phyloP scores from a whole-genome alignment of 2,113 vertebrate genomes.

The Menura novaehollandiae region DNA sequence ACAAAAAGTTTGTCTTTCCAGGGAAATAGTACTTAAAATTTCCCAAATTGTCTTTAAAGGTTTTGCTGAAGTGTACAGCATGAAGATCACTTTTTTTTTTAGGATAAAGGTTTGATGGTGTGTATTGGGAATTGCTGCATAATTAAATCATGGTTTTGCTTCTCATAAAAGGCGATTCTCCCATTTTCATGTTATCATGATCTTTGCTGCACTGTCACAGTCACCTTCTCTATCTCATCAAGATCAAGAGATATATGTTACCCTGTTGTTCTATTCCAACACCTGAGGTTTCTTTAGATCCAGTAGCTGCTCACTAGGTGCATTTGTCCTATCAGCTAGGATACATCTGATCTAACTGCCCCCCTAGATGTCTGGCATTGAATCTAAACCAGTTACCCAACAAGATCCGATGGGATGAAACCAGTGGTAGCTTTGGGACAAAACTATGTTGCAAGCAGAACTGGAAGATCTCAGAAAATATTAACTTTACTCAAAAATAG shows the following conservation, averaged over 20 bases:
- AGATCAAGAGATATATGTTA: neutral
- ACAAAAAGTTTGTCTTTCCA: neutral
- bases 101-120: neutral
- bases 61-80: neutral
- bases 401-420: neutral
- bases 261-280: neutral
- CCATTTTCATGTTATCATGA: neutral
- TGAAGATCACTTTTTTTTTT: neutral
- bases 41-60: neutral
- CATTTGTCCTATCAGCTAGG: neutral
- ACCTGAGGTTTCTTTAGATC: neutral
- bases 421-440: neutral
- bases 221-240: neutral
- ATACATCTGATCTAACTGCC: neutral
- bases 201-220: neutral
- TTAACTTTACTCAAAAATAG: neutral
- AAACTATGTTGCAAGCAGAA: neutral
- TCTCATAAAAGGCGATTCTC: neutral
- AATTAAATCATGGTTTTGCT: neutral
- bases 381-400: neutral
- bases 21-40: neutral
- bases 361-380: neutral
- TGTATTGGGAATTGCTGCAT: neutral
- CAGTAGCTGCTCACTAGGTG: neutral
- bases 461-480: neutral